Evolutionary conservation across 2,888 invertebrate species (phyloP).

Genomic region (Acanthosepion pharaonis): DNA sequence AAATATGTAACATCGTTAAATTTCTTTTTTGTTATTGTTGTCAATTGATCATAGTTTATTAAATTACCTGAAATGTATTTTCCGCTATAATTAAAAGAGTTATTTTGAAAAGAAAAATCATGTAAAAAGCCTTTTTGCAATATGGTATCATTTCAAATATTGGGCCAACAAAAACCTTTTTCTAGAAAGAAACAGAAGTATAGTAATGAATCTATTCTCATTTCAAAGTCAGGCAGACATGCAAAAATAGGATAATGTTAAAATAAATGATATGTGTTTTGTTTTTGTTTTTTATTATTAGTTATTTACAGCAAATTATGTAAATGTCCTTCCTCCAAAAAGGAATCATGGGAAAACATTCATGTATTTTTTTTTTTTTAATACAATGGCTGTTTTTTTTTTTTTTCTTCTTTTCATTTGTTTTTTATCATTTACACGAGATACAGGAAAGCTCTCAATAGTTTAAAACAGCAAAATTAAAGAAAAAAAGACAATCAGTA

Average conservation of each 20-base stretch:
- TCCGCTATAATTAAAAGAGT: not conserved
- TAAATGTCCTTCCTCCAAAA: not conserved
- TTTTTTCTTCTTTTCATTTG: not conserved
- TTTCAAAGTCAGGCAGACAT: not conserved
- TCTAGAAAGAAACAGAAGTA: not conserved
- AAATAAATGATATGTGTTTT: not conserved
- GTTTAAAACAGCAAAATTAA: not conserved
- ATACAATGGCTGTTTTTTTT: not conserved
- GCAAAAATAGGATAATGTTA: not conserved
- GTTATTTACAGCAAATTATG: not conserved
- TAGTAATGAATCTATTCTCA: not conserved
- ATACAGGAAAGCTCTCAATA: not conserved
- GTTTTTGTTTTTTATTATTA: not conserved
- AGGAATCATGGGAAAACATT: not conserved
- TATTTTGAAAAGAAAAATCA: not conserved
- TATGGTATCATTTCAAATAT: not conserved
- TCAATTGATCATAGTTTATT: not conserved
- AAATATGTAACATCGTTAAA: not conserved
- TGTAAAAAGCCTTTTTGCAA: not conserved
- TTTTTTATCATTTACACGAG: not conserved
- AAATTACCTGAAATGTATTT: not conserved
- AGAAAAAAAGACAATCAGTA: too few relatives aligned
- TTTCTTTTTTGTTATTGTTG: not conserved
- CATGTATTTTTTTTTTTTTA: not conserved
- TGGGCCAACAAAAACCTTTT: not conserved